Evolutionary conservation across 2,797 vertebrate genomes (phyloP).

Genomic region (Enteromius mattozi): DNA sequence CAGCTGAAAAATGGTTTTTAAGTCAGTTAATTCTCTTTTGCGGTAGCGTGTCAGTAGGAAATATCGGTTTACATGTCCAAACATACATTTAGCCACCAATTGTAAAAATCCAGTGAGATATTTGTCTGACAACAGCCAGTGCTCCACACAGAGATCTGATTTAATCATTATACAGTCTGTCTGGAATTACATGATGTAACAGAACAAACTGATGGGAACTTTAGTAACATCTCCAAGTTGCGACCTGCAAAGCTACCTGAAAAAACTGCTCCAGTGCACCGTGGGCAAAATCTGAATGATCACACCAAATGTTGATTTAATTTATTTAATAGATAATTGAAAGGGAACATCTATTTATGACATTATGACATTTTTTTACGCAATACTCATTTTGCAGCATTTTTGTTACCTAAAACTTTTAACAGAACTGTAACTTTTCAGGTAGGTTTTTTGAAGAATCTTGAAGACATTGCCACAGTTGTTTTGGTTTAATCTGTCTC

Average conservation of each 20-base stretch:
- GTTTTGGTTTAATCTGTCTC: background rate
- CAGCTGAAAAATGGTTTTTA: background rate
- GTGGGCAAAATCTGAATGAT: background rate
- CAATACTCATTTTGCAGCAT: background rate
- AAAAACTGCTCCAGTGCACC: background rate
- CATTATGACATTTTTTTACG: background rate
- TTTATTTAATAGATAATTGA: too few species aligned
- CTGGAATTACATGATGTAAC: background rate
- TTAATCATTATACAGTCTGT: background rate
- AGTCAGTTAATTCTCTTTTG: background rate
- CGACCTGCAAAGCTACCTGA: too few species aligned
- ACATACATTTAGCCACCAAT: background rate
- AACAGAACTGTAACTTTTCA: background rate
- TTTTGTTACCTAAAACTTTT: background rate
- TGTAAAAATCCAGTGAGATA: conserved; percentile 2
- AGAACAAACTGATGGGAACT: background rate
- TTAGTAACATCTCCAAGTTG: too few species aligned
- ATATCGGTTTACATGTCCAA: background rate
- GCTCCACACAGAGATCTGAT: background rate
- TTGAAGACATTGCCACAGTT: too few species aligned
- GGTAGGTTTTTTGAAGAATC: background rate
- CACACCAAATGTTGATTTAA: background rate
- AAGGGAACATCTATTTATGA: background rate
- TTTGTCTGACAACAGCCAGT: background rate
- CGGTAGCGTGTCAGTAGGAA: background rate